Base-by-base conservation (phyloP, 2,888 invertebrate genomes). In the Microchrysa polita region DNA sequence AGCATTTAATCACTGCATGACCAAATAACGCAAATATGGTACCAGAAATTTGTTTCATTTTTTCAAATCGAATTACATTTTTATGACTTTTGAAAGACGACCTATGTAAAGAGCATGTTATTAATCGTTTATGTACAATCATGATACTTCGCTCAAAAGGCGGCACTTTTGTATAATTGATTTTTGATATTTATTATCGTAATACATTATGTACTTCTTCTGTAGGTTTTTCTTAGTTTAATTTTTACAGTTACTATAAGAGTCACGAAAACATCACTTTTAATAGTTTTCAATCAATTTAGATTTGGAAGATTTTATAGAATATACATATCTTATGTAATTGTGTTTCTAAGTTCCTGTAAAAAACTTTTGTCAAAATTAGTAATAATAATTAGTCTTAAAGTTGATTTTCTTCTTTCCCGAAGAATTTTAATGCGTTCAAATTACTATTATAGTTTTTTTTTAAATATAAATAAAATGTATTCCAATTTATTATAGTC, bases 111-210 rank as follows among this genome's bases (percentile, higher is more conserved):
- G 48, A 48, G 16, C 16, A 12, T n/a, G 2, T n/a, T 53, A 23
- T 18, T 53, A 34, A 34, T 34, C 53, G n/a, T n/a, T n/a, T 67
- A 53, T 53, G 4, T 67, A 67, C 53, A 67, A 52, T 53, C 10
- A 48, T 48, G 23, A 53, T 42, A 65, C 44, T 16, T 67, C 48
- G 16, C 12, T 67, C 67, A 48, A 67, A 53, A 67, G 67, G 53
- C 34, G 67, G 67, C 67, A 67, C 67, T 67, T 67, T 34, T 67
- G 53, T n/a, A 52, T 67, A 67, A 67, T 67, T 67, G 67, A 67
- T 67, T 67, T 67, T 22, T 65, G 22, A 12, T 44, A 2, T 65
- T 65, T 65, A 5, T n/a, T n/a, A n/a, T n/a, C n/a, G n/a, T n/a
- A n/a, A n/a, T n/a, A n/a, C n/a, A n/a, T n/a, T n/a, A n/a, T 63